These are phyloP conservation scores for Loriculus beryllinus DNA, from an alignment of 2,797 vertebrate genomes.

Conservation along the genomic window DNA sequence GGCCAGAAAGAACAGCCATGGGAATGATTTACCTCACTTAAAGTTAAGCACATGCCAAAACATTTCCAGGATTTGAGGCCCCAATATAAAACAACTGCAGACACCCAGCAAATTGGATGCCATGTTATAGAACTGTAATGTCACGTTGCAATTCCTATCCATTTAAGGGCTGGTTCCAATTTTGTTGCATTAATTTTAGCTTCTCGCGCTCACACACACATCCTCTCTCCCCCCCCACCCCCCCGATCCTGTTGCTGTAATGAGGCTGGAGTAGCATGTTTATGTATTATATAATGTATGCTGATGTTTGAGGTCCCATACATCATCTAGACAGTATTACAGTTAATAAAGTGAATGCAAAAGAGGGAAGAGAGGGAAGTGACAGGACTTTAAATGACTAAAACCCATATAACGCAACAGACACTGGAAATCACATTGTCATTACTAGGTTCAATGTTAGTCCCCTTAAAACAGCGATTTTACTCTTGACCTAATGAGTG, in stretches of 20 bases:
- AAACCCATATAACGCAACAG: neutral
- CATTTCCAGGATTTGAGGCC: neutral
- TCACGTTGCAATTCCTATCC: neutral
- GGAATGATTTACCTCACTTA: neutral
- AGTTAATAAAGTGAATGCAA: neutral
- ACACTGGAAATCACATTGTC: neutral
- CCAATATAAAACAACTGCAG: neutral
- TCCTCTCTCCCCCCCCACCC: accelerated
- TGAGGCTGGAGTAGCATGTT: neutral
- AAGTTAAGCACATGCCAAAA: neutral
- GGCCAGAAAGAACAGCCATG: neutral
- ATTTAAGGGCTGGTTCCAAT: neutral
- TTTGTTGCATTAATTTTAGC: neutral
- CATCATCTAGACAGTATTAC: neutral
- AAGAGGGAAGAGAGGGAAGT: neutral
- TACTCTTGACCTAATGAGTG: accelerated
- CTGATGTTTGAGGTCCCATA: neutral
- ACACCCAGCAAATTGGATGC: neutral
- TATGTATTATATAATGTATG: neutral
- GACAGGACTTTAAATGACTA: neutral
- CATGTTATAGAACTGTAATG: neutral
- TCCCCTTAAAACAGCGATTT: neutral
- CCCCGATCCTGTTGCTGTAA: neutral
- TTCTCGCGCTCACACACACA: neutral
- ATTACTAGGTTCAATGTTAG: neutral